Evolutionary conservation across 2,888 invertebrate genomes (phyloP), one percentile per base, ranked within the genome.

Genomic region (Urechis unicinctus): DNA sequence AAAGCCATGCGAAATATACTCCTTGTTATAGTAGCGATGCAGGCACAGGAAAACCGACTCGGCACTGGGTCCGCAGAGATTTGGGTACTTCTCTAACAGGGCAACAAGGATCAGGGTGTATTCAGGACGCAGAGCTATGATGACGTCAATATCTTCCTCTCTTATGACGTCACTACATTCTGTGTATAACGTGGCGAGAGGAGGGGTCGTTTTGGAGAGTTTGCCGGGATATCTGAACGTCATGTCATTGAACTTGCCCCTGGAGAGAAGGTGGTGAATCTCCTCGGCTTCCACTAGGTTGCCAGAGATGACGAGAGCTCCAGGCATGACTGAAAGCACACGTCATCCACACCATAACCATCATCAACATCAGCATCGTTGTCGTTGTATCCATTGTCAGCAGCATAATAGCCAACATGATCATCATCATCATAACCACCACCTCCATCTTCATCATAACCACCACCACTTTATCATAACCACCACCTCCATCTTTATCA

Each of bases 151-250:
- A 2, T 47, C 31, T 42, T 53, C 53, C 30, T 53, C 53, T 30
- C 24, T 45, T n/a, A 53, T 53, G 21, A 53, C 53, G 29, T 53
- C 47, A 31, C 46, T 25, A 47, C 53, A 53, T 22, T 47, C 46
- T 28, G 26, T 47, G 36, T 24, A 24, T 9, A 53, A 24, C 22
- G 13, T 24, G 9, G 6, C 5, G 4, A 50, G 21, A 22, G 13
- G 4, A 5, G 6, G 4, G 30, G 6, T 28, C 21, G 26, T 47
- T 5, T 6, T 6, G 5, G 41, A 22, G 22, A 53, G 28, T 22
- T 29, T 29, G 22, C 46, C 22, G n/a, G 53, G 53, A 31, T 53
- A 53, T 9, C 53, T 45, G 53, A 53, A 53, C 29, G 24, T 25
- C 29, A 53, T 22, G 46, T 53, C 45, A 6, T n/a, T 5, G 22